Base-by-base conservation (phyloP, 2,888 invertebrate genomes). In the Chalcis sispes region DNA sequence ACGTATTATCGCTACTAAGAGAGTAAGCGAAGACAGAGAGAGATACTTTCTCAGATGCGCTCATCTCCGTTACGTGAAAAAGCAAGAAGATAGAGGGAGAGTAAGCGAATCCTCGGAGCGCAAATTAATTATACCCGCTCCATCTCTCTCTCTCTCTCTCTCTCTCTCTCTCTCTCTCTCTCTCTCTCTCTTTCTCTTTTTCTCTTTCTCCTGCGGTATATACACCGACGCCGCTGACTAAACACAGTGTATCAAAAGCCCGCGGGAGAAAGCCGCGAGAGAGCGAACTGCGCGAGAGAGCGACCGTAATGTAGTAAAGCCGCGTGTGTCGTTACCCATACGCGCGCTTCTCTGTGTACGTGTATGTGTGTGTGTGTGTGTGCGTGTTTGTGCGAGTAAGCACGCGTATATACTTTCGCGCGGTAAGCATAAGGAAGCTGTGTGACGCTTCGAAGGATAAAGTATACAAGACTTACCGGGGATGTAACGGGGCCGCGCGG, bases 71-170 rank as follows among this genome's bases (percentile, higher is more conserved):
- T 46, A 29, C 59, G 48, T 8, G 7, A 32, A 56, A 27, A 25
- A 1, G 42, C 32, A 61, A 50, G 4, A 29, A 20, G 59, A 59
- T 15, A 59, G 59, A 27, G 8, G 20, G 13, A 20, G 59, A 59
- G 59, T 5, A 29, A 52, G 52, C 7, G 25, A n/a, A 52, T 52
- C 40, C 56, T 62, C 10, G 32, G 32, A 27, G 72, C 72, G 72
- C 76, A 56, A 72, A 76, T 76, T 72, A 76, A 76, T 76, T 76
- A 72, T 48, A 54, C 62, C 10, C 52, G 69, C 59, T 32, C 23
- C 40, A n/a, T n/a, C n/a, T n/a, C n/a, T n/a, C n/a, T n/a, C n/a
- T n/a, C n/a, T n/a, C n/a, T n/a, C n/a, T n/a, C n/a, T n/a, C n/a
- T n/a, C n/a, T n/a, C n/a, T n/a, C n/a, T n/a, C n/a, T n/a, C n/a